Conservation (phyloP, 2,888 invertebrate species). For the Augochlorella aurata region DNA sequence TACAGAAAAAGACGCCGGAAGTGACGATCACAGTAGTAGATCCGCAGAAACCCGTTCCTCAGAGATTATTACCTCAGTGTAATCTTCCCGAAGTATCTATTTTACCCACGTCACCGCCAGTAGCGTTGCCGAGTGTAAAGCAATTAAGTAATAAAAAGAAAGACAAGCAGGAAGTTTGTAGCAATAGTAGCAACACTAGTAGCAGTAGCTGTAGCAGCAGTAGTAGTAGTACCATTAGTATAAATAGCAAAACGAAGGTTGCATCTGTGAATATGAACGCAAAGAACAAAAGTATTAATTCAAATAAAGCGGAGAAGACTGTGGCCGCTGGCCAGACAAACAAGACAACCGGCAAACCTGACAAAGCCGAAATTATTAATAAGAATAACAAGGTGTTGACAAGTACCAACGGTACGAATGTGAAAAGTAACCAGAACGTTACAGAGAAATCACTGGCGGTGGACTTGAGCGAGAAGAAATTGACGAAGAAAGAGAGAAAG, state of each 20-base stretch:
- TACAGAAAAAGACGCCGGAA: constrained; percentile 81
- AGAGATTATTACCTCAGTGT: constrained; percentile 73
- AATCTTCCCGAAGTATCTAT: constrained; percentile 80
- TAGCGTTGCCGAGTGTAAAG: constrained; percentile 60
- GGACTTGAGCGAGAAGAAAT: constrained; percentile 71
- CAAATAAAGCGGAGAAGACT: constrained; percentile 50
- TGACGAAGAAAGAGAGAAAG: constrained; percentile 79
- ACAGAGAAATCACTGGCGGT: constrained; percentile 51
- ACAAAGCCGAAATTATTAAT: constrained; percentile 55
- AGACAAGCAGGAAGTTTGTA: constrained; percentile 65
- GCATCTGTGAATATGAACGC: constrained; percentile 54
- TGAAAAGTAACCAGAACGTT: constrained; percentile 41
- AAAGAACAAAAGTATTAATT: constrained; percentile 63
- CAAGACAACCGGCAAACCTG: constrained; percentile 60
- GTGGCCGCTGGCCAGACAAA: constrained; percentile 45
- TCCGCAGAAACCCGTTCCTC: constrained; percentile 77
- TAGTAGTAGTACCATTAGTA: constrained; percentile 60
- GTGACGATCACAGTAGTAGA: constrained; percentile 82
- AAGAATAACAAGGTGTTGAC: constrained; percentile 49
- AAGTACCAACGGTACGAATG: constrained; percentile 33
- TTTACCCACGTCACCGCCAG: constrained; percentile 73
- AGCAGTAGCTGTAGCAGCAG: constrained; percentile 55
- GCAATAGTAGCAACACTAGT: constrained; percentile 62
- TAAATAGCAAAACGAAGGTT: constrained; percentile 63
- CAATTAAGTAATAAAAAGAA: constrained; percentile 68